Percentiles rank a stretch among this genome's conserved stretches.
Conservation (phyloP, 2,888 invertebrate species). For the Thymelicus acteon region DNA sequence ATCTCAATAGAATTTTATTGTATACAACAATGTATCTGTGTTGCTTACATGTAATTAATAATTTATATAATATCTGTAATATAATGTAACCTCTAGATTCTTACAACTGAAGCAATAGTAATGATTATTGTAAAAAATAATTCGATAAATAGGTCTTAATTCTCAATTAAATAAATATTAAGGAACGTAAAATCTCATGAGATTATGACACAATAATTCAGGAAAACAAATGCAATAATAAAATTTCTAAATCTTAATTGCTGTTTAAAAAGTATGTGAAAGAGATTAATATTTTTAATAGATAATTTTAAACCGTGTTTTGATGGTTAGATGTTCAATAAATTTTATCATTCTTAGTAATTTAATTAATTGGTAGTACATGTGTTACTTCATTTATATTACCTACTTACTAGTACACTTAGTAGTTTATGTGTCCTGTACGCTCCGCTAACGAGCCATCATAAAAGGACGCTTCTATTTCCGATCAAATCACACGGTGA, state of each 20-base stretch:
- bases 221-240: constrained; percentile 31
- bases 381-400: constrained; percentile 4
- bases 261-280: constrained; percentile 46
- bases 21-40: constrained; percentile 23
- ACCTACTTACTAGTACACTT: constrained; percentile 8
- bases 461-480: no score
- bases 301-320: constrained; percentile 60
- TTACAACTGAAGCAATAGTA: constrained; percentile 28
- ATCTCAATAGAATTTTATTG: constrained; percentile 16
- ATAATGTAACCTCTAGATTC: constrained; percentile 18
- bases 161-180: constrained; percentile 20
- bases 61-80: constrained; percentile 8
- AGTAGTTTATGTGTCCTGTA: no score
- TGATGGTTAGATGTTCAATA: constrained; percentile 62
- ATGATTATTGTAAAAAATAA: constrained; percentile 6
- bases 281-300: constrained; percentile 67
- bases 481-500: no score
- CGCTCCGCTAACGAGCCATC: no score
- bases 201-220: constrained; percentile 8
- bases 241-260: constrained; percentile 31
- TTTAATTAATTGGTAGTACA: constrained; percentile 44
- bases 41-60: constrained; percentile 16
- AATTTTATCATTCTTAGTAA: constrained; percentile 58
- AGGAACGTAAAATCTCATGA: constrained; percentile 18
- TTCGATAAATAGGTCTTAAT: constrained; percentile 18